A percentile compares a stretch with the other conserved stretches of the same genome.
These are phyloP conservation scores for Seira ritae DNA, from an alignment of 2,888 invertebrate species.

Conservation along the genomic window DNA sequence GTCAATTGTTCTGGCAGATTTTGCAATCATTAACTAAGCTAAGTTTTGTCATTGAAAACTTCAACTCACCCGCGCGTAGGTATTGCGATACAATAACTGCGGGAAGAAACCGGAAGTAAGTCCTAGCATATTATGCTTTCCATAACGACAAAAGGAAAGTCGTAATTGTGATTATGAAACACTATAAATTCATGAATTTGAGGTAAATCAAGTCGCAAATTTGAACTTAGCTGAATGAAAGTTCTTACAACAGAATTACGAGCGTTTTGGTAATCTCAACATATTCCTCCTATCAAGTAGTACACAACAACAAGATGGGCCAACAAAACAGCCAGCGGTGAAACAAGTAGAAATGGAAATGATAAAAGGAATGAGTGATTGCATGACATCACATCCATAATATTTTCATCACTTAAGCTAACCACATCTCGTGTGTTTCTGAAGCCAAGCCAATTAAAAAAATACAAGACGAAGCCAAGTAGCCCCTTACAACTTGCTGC, in stretches of 20 bases:
- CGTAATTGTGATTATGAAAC: neutral
- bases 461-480: neutral
- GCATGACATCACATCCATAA: neutral
- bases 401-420: neutral
- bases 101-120: too few species aligned
- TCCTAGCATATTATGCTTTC: neutral
- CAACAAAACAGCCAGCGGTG: neutral
- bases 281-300: too few species aligned
- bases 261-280: too few species aligned
- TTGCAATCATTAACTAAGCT: neutral
- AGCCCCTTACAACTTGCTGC: too few species aligned
- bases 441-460: neutral
- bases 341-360: neutral
- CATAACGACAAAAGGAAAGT: neutral
- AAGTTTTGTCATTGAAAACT: too few species aligned
- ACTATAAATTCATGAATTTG: neutral
- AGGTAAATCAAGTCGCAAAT: neutral
- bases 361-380: neutral
- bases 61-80: neutral
- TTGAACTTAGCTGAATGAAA: neutral
- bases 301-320: too few species aligned
- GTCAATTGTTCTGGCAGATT: neutral
- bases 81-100: too few species aligned
- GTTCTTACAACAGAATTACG: too few species aligned
- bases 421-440: neutral